A percentile compares a stretch with the other conserved stretches of the same genome.
Evolutionary conservation across 2,888 invertebrate species (phyloP).

Genomic region (Morinoia aosen): DNA sequence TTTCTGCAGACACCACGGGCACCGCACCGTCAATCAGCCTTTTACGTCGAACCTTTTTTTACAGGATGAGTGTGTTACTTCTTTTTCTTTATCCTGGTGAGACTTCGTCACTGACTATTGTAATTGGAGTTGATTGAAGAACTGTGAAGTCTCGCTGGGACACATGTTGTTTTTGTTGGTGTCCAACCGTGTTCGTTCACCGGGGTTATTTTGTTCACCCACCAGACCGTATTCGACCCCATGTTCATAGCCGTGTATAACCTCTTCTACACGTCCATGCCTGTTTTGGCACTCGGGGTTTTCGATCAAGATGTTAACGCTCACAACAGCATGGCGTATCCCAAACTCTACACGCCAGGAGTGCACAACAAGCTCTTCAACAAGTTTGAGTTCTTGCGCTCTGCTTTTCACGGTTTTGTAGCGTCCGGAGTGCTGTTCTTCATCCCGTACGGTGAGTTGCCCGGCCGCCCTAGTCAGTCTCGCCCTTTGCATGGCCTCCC

Average conservation of each 20-base stretch:
- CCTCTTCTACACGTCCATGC: constrained; percentile 98
- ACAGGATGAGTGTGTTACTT: background rate
- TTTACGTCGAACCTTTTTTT: background rate
- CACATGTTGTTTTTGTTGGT: background rate
- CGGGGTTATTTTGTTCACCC: constrained; percentile 6
- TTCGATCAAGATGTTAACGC: constrained; percentile 94
- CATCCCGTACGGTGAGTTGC: constrained; percentile 87
- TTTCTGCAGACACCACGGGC: background rate
- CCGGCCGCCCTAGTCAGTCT: background rate
- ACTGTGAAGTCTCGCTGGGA: background rate
- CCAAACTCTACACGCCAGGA: constrained; percentile 95
- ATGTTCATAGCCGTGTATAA: constrained; percentile 99
- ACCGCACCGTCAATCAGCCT: constrained; percentile 12
- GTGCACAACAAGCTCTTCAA: constrained; percentile 95
- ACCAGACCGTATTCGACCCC: constrained; percentile 97
- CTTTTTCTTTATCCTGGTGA: background rate
- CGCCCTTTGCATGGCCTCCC: background rate
- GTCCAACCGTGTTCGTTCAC: background rate
- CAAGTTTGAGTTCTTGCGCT: constrained; percentile 95
- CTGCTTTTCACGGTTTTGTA: constrained; percentile 95
- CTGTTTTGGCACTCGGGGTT: constrained; percentile 95
- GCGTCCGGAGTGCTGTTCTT: constrained; percentile 96
- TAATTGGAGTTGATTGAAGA: background rate
- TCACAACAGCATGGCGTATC: constrained; percentile 89
- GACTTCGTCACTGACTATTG: background rate